phyloP scores from a whole-genome alignment of 2,888 invertebrate genomes.

The Gonocerus acuteangulatus region DNA sequence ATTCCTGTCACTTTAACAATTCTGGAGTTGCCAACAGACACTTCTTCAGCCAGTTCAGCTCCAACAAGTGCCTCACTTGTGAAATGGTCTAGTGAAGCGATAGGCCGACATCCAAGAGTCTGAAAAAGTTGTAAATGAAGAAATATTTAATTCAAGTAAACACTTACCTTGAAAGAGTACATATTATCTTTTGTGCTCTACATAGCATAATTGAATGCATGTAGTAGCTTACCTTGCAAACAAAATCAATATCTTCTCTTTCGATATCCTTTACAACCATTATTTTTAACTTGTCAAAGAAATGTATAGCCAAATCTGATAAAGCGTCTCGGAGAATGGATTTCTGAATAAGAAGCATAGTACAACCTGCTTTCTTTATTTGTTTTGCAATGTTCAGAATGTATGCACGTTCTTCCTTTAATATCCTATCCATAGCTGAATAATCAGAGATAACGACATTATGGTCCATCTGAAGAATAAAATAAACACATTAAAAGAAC shows the following conservation, averaged over 20 bases:
- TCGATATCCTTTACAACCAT: conserved; percentile 98
- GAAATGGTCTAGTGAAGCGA: conserved; percentile 98
- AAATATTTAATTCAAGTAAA: too few species aligned
- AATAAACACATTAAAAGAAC: too few species aligned
- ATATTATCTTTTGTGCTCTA: too few species aligned
- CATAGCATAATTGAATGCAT: too few species aligned
- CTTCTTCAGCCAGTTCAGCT: conserved; percentile 91
- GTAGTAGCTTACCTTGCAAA: conserved; percentile 62
- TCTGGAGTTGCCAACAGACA: conserved; percentile 63
- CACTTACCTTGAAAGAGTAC: too few species aligned
- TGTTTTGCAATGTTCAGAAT: conserved; percentile 97
- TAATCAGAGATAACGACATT: conserved; percentile 95
- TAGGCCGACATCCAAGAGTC: conserved; percentile 86
- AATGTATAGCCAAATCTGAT: conserved; percentile 93
- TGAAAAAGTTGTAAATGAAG: conserved; percentile 40
- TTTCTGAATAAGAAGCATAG: conserved; percentile 86
- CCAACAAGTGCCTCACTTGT: conserved; percentile 80
- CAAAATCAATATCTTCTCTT: conserved; percentile 94
- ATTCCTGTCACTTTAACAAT: conserved; percentile 62
- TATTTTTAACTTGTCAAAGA: conserved; percentile 96
- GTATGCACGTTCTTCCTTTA: conserved; percentile 95
- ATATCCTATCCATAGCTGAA: conserved; percentile 97
- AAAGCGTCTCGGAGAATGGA: conserved; percentile 79
- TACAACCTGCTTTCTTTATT: conserved; percentile 97
- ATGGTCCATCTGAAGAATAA: conserved; percentile 71